Conservation (phyloP, 2,888 invertebrate genomes). For the Lagria hirta region DNA sequence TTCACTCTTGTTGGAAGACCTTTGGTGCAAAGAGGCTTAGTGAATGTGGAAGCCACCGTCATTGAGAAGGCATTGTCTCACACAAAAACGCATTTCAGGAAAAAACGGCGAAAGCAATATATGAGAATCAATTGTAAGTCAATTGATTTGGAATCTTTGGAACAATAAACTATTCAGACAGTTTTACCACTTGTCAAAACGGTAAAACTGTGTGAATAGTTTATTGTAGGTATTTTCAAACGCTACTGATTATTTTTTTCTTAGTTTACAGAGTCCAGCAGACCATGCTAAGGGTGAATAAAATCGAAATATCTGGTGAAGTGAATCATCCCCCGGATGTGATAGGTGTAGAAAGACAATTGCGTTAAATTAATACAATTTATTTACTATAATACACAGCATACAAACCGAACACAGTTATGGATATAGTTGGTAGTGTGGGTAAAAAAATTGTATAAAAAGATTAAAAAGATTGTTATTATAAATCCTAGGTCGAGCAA, state of each 20-base stretch:
- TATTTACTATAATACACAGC: constrained; percentile 28
- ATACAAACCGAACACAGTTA: constrained; percentile 27
- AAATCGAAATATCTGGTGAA: constrained; percentile 61
- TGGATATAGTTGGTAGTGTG: constrained; percentile 22
- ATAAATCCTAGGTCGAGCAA: constrained; percentile 26
- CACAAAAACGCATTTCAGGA: constrained; percentile 75
- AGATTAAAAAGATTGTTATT: constrained; percentile 32
- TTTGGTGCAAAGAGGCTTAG: constrained; percentile 70
- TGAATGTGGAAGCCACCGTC: constrained; percentile 76
- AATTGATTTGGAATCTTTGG: constrained; percentile 7
- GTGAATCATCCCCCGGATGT: constrained; percentile 50
- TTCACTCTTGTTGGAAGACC: constrained; percentile 83
- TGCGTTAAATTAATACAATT: constrained; percentile 18
- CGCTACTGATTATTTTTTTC: too few species aligned
- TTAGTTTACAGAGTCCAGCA: constrained; percentile 65
- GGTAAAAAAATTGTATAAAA: constrained; percentile 36
- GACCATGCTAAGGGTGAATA: constrained; percentile 76
- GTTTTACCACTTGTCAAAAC: too few species aligned
- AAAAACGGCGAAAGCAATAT: constrained; percentile 76
- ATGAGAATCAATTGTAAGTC: constrained; percentile 69
- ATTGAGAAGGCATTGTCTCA: constrained; percentile 82
- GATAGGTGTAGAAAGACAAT: constrained; percentile 37
- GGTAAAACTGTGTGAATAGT: too few species aligned
- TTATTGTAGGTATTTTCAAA: constrained; percentile 4
- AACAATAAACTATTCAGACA: too few species aligned